phyloP scores from a whole-genome alignment of 2,797 vertebrate species.

The Halcyon smyrnensis region DNA sequence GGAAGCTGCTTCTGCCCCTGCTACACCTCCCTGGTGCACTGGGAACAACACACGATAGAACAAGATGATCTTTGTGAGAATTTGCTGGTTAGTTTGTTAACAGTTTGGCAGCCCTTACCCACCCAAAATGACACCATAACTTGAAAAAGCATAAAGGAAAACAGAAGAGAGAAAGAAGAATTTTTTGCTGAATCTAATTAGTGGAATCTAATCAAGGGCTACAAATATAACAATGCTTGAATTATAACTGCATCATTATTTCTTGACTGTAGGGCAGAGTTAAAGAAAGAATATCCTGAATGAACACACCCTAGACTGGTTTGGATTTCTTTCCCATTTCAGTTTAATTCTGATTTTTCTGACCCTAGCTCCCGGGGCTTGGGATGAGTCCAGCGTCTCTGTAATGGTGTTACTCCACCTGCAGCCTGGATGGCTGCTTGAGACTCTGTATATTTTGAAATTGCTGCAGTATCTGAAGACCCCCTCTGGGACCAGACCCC shows the following conservation, averaged over 20 bases:
- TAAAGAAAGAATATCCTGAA: constrained; percentile 63
- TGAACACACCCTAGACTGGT: constrained; percentile 55
- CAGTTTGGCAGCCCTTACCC: constrained; percentile 9
- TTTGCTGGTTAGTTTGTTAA: background rate
- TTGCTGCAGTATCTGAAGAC: background rate
- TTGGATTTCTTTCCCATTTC: constrained; percentile 56
- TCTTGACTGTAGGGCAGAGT: constrained; percentile 68
- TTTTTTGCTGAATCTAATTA: constrained; percentile 57
- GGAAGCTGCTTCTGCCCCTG: background rate
- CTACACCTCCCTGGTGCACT: background rate
- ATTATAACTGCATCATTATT: constrained; percentile 53
- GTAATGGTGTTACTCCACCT: constrained; percentile 55
- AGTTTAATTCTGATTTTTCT: constrained; percentile 54
- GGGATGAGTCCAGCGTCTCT: constrained; percentile 47
- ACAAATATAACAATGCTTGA: constrained; percentile 19
- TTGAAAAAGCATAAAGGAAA: constrained; percentile 31
- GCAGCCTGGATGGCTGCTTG: background rate
- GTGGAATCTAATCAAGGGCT: constrained; percentile 65
- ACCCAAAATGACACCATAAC: background rate
- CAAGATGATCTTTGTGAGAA: background rate
- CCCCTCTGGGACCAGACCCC: background rate
- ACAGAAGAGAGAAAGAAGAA: constrained; percentile 38
- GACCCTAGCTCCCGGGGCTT: constrained; percentile 59
- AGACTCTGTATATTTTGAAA: background rate
- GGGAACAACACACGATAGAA: background rate